phyloP scores from a whole-genome alignment of 2,797 vertebrate genomes.

The Acipenser oxyrinchus region DNA sequence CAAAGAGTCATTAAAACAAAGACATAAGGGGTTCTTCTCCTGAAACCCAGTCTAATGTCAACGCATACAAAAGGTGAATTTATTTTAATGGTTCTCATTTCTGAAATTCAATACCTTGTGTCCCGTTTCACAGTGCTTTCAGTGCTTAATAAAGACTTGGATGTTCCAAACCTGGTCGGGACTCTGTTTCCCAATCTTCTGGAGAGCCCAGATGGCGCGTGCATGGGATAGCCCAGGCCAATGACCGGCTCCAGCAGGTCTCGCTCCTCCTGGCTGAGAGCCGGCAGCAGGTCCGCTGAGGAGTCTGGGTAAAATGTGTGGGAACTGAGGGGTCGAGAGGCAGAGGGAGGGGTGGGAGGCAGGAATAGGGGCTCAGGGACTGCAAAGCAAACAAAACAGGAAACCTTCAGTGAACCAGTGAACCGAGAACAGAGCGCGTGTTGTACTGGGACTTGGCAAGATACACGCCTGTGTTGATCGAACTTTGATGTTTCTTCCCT shows the following conservation, averaged over 20 bases:
- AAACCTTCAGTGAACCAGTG: constrained; percentile 22
- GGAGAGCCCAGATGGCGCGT: constrained; percentile 77
- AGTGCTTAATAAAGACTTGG: too few relatives aligned
- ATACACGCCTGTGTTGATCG: neutral
- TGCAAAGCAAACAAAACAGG: constrained; percentile 36
- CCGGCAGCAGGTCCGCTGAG: constrained; percentile 69
- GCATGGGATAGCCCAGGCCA: constrained; percentile 70
- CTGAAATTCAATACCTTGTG: too few relatives aligned
- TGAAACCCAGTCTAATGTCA: too few relatives aligned
- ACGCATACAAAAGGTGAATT: too few relatives aligned
- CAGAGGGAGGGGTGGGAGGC: constrained; percentile 34
- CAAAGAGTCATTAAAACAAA: too few relatives aligned
- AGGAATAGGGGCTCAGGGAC: constrained; percentile 56
- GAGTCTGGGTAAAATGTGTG: constrained; percentile 48
- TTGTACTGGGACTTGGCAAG: constrained; percentile 1
- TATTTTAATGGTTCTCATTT: too few relatives aligned
- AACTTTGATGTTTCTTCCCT: constrained; percentile 2
- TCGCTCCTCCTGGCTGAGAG: constrained; percentile 77
- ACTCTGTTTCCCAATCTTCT: constrained; percentile 75
- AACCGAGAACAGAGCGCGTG: constrained; percentile 10
- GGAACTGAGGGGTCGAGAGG: constrained; percentile 32
- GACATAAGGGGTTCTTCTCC: too few relatives aligned
- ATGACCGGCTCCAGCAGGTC: constrained; percentile 72
- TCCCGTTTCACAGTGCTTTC: too few relatives aligned
- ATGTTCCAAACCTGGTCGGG: constrained; percentile 69